Conservation (phyloP, 2,113 vertebrate species). For the Microcebus jonahi region DNA sequence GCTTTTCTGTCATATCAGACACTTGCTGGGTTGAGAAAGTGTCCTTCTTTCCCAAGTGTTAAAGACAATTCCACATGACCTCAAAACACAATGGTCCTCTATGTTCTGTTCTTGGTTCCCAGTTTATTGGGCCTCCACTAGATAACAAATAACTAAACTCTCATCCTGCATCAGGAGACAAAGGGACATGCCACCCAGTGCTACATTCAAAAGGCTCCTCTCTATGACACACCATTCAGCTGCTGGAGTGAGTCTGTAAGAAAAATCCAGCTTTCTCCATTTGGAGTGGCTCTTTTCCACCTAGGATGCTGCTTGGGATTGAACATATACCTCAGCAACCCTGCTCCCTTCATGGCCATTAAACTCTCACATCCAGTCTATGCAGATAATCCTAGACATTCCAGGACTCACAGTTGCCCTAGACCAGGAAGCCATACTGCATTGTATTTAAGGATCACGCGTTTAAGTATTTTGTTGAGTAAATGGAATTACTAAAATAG, state of each 20-base stretch:
- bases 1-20: background rate
- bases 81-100: background rate
- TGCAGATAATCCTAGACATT: background rate
- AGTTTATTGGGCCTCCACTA: background rate
- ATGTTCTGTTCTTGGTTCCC: background rate
- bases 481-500: conserved; percentile 40
- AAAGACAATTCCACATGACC: background rate
- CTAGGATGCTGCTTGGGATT: background rate
- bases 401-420: background rate
- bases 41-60: background rate
- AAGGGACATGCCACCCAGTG: background rate
- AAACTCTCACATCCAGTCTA: background rate
- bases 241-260: background rate
- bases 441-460: background rate
- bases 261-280: background rate
- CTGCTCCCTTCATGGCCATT: background rate
- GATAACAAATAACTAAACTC: background rate
- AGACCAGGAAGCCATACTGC: background rate
- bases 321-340: background rate
- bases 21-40: background rate
- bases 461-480: background rate
- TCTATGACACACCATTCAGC: background rate
- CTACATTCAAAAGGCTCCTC: background rate
- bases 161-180: background rate
- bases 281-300: background rate